Evolutionary conservation across 1,140 invertebrate genomes (phyloP), one percentile per base, ranked within the genome.

Genomic region (Cyphomyrmex costatus): DNA sequence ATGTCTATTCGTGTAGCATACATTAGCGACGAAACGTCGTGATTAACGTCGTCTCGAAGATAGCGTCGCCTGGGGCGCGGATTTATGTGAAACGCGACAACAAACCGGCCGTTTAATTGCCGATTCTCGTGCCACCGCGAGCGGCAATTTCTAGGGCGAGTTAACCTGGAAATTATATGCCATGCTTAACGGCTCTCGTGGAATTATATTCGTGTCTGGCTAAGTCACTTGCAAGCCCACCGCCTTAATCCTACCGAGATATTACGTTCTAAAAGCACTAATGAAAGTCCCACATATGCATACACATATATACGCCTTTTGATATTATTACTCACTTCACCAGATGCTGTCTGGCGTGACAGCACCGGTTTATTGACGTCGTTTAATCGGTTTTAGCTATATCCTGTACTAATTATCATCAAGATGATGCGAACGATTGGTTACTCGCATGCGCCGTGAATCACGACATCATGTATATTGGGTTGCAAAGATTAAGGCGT

Each of bases 21-120:
- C 84, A 90, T 93, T 92, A 92, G 91, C 89, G 89, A 93, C 91
- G 90, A 86, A 73, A 87, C 86, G 84, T 74, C 89, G 87, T 89
- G 92, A 92, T 92, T 93, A 93, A 92, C 88, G 65, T 90, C 78
- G 89, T 71, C 42, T 65, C 46, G 84, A 74, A 51, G 51, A 76
- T 82, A 88, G 63, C 65, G 53, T 84, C 30, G 82, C 90, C 71
- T 16, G 65, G 12, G 65, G 85, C 79, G 79, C 66, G 82, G 88
- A 92, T 90, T 92, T 89, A 91, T 92, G 86, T 61, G 63, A 79
- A 68, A 77, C 60, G 76, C 49, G 74, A 68, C 91, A 82, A 90
- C 90, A 79, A 58, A 88, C 84, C 70, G 70, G 83, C 86, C 82
- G 74, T 87, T 92, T 92, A 92, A 92, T 91, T 91, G 88, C 91